phyloP scores from a whole-genome alignment of 1,140 invertebrate genomes.

The Zaprionus davidi region DNA sequence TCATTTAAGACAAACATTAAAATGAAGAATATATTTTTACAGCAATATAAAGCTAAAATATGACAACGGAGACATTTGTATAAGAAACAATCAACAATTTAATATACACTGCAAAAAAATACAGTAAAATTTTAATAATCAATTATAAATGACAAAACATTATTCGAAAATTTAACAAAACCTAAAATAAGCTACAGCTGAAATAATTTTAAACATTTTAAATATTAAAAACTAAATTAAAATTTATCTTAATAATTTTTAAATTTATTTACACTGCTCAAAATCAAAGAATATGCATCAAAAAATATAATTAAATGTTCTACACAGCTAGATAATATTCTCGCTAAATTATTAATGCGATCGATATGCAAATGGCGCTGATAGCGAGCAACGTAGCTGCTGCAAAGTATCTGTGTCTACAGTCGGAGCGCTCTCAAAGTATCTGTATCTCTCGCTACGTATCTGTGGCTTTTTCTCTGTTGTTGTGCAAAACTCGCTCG shows the following conservation, averaged over 20 bases:
- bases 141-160: too few relatives aligned
- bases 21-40: not conserved
- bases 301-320: too few relatives aligned
- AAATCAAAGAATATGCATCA: too few relatives aligned
- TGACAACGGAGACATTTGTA: not conserved
- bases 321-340: not conserved
- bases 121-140: too few relatives aligned
- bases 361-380: conserved; percentile 75
- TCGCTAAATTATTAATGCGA: conserved; percentile 56
- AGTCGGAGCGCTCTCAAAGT: not conserved
- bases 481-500: conserved; percentile 58
- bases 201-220: too few relatives aligned
- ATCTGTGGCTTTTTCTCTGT: conserved; percentile 19
- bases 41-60: not conserved
- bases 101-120: too few relatives aligned
- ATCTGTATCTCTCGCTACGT: conserved; percentile 24
- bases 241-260: too few relatives aligned
- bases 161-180: too few relatives aligned
- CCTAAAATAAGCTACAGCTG: too few relatives aligned
- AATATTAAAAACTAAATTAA: too few relatives aligned
- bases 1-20: not conserved
- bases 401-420: conserved; percentile 39
- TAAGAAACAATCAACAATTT: too few relatives aligned
- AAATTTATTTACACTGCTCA: too few relatives aligned
- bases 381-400: conserved; percentile 57